Percentiles rank a stretch among this genome's conserved stretches.
These are phyloP conservation scores for Polypedilum vanderplanki DNA, from an alignment of 1,140 invertebrate genomes.

Conservation along the genomic window DNA sequence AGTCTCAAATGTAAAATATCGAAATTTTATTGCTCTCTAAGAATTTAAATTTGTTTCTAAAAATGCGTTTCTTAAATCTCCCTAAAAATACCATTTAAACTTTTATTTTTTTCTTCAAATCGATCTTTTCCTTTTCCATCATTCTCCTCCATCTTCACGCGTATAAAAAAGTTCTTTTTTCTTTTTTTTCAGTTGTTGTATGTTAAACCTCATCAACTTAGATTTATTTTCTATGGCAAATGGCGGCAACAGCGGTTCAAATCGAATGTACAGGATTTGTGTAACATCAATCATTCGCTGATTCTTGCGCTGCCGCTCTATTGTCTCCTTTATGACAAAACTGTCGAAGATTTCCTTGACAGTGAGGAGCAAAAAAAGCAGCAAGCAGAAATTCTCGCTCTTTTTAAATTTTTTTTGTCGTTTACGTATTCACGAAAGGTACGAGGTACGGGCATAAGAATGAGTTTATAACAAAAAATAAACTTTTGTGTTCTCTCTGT, in stretches of 20 bases:
- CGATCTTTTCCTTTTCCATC: not conserved
- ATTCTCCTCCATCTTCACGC: not conserved
- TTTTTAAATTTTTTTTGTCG: conserved; percentile 17
- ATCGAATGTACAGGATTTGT: conserved; percentile 11
- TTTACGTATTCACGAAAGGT: conserved; percentile 24
- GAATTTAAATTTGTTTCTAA: no score
- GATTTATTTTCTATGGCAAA: not conserved
- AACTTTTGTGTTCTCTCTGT: not conserved
- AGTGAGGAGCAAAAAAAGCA: no score
- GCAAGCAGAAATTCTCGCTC: not conserved
- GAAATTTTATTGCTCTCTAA: no score
- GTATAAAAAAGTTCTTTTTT: conserved; percentile 18
- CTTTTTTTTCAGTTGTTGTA: not conserved
- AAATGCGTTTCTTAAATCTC: no score
- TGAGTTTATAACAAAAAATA: conserved; percentile 22
- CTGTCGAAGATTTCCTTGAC: not conserved
- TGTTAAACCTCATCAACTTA: no score
- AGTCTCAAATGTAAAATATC: no score
- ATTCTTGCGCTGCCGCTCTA: not conserved
- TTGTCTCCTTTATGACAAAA: not conserved
- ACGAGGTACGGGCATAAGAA: conserved; percentile 1
- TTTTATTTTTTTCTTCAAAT: not conserved
- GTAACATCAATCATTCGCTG: not conserved
- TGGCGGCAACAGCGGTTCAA: not conserved
- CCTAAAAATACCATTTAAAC: no score